These are phyloP conservation scores for Hyperoplus lanceolatus DNA, from an alignment of 2,797 vertebrate genomes.

Conservation along the genomic window DNA sequence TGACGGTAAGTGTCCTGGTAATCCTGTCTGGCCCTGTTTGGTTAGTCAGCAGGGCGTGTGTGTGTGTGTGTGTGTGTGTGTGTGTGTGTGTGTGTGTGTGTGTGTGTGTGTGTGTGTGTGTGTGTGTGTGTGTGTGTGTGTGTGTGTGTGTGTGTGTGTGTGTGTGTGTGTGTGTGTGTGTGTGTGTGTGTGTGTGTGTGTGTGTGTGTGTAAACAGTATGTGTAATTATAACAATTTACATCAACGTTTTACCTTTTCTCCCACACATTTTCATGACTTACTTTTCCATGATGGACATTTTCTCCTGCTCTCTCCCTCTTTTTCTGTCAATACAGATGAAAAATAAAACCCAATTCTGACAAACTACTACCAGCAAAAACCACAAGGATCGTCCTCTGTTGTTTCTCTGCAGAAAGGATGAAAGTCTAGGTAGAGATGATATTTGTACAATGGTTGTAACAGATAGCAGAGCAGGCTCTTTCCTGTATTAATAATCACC, in stretches of 20 bases:
- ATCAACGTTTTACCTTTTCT: neutral
- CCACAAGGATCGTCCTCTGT: constrained; percentile 20
- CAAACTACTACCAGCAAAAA: constrained; percentile 21
- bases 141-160: constrained; percentile 5
- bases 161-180: constrained; percentile 1
- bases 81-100: neutral
- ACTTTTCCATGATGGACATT: neutral
- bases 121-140: neutral
- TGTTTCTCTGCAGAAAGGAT: constrained; percentile 5
- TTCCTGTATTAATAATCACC: constrained; percentile 33
- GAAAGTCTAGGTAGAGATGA: constrained; percentile 34
- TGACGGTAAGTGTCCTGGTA: constrained; percentile 38
- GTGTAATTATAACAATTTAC: constrained; percentile 1
- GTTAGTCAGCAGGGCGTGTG: neutral
- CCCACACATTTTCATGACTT: neutral
- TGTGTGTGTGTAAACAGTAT: neutral
- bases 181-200: neutral
- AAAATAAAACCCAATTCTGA: constrained; percentile 9
- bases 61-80: neutral
- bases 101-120: neutral
- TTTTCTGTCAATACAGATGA: constrained; percentile 6
- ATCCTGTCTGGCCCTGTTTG: constrained; percentile 9
- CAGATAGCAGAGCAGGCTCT: constrained; percentile 12
- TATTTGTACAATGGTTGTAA: constrained; percentile 41
- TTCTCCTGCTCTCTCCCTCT: neutral